Evolutionary conservation across 2,113 vertebrate species (phyloP), one percentile per base, ranked within the genome.

Genomic region (Sebastes schlegelii): DNA sequence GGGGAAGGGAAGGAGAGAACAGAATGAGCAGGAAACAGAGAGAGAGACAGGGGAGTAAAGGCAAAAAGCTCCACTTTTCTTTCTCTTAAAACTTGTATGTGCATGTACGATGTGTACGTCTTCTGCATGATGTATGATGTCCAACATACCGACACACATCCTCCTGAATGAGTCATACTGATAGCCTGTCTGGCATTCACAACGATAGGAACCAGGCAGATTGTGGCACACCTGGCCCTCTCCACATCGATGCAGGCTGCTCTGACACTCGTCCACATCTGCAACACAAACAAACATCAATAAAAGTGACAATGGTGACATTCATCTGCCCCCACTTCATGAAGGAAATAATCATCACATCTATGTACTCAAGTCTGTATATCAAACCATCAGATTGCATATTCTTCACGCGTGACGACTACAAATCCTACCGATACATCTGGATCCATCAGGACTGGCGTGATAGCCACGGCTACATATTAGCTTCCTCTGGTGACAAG

Each of bases 201-300:
- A 99, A 77, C 97, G 97, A 71, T 98, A 98, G 55, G 96, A 94
- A 2, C 98, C 98, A 0, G 97, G 96, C 17, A 98, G 91, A 87
- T 99, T 99, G 88, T 96, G 94, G 88, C 98, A 99, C 68, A 96
- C 62, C 86, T 99, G 97, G 49, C 95, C 95, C 10, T 96, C 96
- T 0, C 96, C 95, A 4, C 98, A 99, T 2, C 82, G 96, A 84
- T 97, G 96, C 16, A 95, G 86, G 0, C 95, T 90, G 0, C 89
- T 89, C 80, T 96, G 94, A 84, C 98, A 99, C 92, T 99, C 98
- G 1, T 99, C 96, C 92, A 97, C 95, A 21, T 99, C 98, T 99
- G 91, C 7, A 62, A 40, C 40, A 66, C 1, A 64, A 21, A 80
- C 46, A 57, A 12, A 70, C 51, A 26, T 49, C 19, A 11, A 34